A percentile compares a stretch with the other conserved stretches of the same genome.
Evolutionary conservation across 2,888 invertebrate species (phyloP).

Genomic region (Diploptera punctata): DNA sequence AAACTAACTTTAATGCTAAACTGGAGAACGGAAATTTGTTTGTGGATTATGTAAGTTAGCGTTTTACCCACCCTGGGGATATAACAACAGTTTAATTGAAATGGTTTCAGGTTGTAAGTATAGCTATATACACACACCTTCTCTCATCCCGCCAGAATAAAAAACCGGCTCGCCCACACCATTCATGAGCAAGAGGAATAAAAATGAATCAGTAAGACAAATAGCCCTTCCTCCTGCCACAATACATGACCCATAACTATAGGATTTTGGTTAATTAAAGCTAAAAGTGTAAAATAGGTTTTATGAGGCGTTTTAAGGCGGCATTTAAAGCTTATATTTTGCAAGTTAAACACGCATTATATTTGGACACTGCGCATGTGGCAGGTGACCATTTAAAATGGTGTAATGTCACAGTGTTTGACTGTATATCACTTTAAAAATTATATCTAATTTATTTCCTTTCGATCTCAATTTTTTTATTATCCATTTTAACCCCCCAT

Average conservation of each 20-base stretch:
- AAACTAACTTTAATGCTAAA: too few relatives aligned
- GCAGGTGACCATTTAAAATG: too few relatives aligned
- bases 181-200: constrained; percentile 19
- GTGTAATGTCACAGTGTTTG: too few relatives aligned
- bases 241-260: not conserved
- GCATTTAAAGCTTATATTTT: constrained; percentile 13
- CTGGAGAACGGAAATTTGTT: too few relatives aligned
- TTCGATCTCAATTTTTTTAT: too few relatives aligned
- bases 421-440: too few relatives aligned
- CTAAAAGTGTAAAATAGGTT: constrained; percentile 25
- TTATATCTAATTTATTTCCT: too few relatives aligned
- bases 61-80: not conserved
- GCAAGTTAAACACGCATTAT: not conserved
- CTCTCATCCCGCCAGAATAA: not conserved
- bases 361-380: not conserved
- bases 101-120: not conserved
- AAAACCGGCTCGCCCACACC: not conserved
- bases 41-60: too few relatives aligned
- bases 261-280: constrained; percentile 29
- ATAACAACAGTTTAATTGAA: constrained; percentile 24
- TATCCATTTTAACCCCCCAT: too few relatives aligned
- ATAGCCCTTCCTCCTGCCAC: not conserved
- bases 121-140: constrained; percentile 4
- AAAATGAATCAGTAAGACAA: constrained; percentile 33
- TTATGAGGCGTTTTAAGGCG: constrained; percentile 2